Evolutionary conservation across 64 coral and sea anemone species (phyloP), one percentile per base, ranked within the genome.

Genomic region (Anthopleura sola): DNA sequence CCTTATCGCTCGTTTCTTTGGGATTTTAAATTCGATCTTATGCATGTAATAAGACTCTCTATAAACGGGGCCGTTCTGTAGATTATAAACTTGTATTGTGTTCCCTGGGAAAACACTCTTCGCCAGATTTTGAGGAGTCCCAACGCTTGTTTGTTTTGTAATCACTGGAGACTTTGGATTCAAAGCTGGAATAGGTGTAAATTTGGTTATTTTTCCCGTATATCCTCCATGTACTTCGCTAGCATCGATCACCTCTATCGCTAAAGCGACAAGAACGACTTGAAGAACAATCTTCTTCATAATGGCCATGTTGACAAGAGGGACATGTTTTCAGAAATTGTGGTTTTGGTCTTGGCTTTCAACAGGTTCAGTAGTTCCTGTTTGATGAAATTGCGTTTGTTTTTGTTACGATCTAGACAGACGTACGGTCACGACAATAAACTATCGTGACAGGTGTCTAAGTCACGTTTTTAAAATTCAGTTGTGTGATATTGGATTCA

Each of bases 131-230:
- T 46, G 36, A 8, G 47, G 71, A 15, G 75, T 77, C 10, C 74
- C 74, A 1, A 58, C 19, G 37, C 32, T 40, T 1, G 86, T 47
- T 87, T 87, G 86, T 16, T 58, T 62, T 0, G 80, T 14, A 40
- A 87, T 79, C 2, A 80, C 86, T 44, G 86, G 75, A 21, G 86
- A 78, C 6, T n/a, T 51, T 26, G 24, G 23, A 44, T 47, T 78
- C 17, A 37, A 13, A 5, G 75, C 33, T 19, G 53, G 75, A 20
- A 87, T 87, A 3, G 75, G 86, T 6, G 48, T 47, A 53, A 80
- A 24, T 28, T 87, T 87, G 86, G 49, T 44, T 17, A 80, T 29
- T 39, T 80, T 87, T 23, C 19, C 5, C 0, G 75, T 37, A 44
- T 57, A 51, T 34, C 66, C 66, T 36, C 29, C 66, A 16, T 71